Conservation (phyloP, 2,797 vertebrate genomes). For the Champsocephalus gunnari region DNA sequence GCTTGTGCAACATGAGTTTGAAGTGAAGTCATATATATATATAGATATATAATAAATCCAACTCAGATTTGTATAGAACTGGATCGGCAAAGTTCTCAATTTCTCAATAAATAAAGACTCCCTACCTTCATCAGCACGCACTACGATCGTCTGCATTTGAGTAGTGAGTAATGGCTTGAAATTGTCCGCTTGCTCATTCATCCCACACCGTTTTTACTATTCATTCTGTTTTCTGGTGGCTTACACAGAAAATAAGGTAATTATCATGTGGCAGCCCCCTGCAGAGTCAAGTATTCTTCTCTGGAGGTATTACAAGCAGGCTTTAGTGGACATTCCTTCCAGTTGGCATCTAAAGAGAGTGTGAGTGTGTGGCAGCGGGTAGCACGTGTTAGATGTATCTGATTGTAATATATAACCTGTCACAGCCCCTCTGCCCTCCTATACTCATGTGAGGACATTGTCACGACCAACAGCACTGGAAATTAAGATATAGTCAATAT, state of each 20-base stretch:
- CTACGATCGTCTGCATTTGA: constrained; percentile 19
- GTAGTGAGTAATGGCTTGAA: constrained; percentile 24
- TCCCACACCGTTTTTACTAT: constrained; percentile 29
- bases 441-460: neutral
- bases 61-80: neutral
- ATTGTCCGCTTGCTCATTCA: constrained; percentile 32
- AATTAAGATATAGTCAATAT: neutral
- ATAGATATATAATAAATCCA: neutral
- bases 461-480: neutral
- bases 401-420: constrained; percentile 38
- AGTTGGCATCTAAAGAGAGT: constrained; percentile 23
- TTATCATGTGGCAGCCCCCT: constrained; percentile 48
- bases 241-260: constrained; percentile 41
- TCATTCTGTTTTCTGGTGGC: constrained; percentile 34
- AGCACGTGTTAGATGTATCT: constrained; percentile 22
- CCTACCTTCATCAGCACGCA: neutral
- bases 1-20: neutral
- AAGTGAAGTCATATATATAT: neutral
- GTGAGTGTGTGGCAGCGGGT: constrained; percentile 30
- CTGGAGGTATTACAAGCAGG: constrained; percentile 40
- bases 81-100: neutral
- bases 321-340: constrained; percentile 45
- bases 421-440: neutral
- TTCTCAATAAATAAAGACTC: neutral
- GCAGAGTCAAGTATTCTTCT: constrained; percentile 44